These are phyloP conservation scores for Meandrusa payeni DNA, from an alignment of 2,888 invertebrate species.

Conservation along the genomic window DNA sequence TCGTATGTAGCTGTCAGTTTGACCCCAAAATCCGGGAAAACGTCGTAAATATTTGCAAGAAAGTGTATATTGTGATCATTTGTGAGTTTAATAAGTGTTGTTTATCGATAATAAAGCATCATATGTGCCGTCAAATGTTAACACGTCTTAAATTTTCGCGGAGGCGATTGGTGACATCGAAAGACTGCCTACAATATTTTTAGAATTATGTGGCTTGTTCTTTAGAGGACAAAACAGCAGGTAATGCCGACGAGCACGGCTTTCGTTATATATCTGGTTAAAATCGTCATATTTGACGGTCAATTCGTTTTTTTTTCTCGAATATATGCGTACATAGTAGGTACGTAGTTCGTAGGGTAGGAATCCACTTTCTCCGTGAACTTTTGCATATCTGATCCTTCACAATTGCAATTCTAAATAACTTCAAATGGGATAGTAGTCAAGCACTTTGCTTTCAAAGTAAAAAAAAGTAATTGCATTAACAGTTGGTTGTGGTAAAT, in stretches of 20 bases:
- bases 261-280: slow-evolving; percentile 28
- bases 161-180: slow-evolving; percentile 64
- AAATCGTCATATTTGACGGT: slow-evolving; percentile 29
- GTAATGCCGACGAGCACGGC: slow-evolving; percentile 46
- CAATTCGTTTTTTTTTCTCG: too few species aligned
- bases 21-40: slow-evolving; percentile 70
- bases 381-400: slow-evolving; percentile 43
- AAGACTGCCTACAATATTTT: slow-evolving; percentile 75
- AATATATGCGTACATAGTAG: too few species aligned
- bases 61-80: slow-evolving; percentile 41
- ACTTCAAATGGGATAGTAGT: too few species aligned
- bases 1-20: slow-evolving; percentile 71
- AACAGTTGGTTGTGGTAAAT: too few species aligned
- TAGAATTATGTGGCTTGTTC: slow-evolving; percentile 74
- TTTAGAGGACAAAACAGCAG: slow-evolving; percentile 68
- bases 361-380: slow-evolving; percentile 54
- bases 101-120: slow-evolving; percentile 17
- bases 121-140: slow-evolving; percentile 21
- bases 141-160: slow-evolving; percentile 33
- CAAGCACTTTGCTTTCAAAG: too few species aligned
- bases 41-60: slow-evolving; percentile 45
- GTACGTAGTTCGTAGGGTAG: slow-evolving; percentile 35
- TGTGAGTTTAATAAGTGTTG: slow-evolving; percentile 22
- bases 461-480: too few species aligned
- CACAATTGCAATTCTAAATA: too few species aligned